Base-by-base conservation (phyloP, 2,113 vertebrate species). In the Morone chrysops region DNA sequence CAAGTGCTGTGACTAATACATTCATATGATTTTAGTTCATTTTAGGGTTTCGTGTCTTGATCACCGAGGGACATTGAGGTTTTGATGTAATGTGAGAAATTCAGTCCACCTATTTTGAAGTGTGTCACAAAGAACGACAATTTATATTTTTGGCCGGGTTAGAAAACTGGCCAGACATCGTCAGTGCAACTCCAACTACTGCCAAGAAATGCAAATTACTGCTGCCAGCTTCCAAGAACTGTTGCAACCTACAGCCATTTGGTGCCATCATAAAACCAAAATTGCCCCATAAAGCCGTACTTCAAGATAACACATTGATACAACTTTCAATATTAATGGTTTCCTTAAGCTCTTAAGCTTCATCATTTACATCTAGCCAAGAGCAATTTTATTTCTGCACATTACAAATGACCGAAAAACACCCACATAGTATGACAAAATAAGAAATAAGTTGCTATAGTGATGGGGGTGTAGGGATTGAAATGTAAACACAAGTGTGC, bases 401-500 rank as follows among this genome's bases (percentile, higher is more conserved):
- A 47, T 82, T 83, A 90, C 75, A 82, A 90, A 87, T 70, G 48
- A 68, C 31, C 53, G 36, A 51, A 47, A 22, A 84, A 70, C 86
- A 57, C 92, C 89, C 85, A 92, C 87, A 40, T 7, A 66, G 54
- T 10, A 61, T 11, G 81, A 79, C 73, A 60, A 69, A 92, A 87
- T 85, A 87, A 88, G 88, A 92, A 74, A 87, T 1, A 38, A 65
- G 92, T 93, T 90, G 91, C 91, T 86, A 93, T 91, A 80, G 91
- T 31, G 84, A 94, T 36, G 83, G 74, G 69, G 85, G 82, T 69
- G 91, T 72, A 77, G 59, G 78, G 87, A 89, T 75, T 75, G 78
- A 80, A 89, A 92, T 74, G 87, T 90, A 93, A 93, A 93, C 90
- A 92, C 78, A 63, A 89, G 82, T 86, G 88, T 91, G 83, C 79